Base-by-base conservation (phyloP, 2,888 invertebrate genomes). In the Catonia carolina region DNA sequence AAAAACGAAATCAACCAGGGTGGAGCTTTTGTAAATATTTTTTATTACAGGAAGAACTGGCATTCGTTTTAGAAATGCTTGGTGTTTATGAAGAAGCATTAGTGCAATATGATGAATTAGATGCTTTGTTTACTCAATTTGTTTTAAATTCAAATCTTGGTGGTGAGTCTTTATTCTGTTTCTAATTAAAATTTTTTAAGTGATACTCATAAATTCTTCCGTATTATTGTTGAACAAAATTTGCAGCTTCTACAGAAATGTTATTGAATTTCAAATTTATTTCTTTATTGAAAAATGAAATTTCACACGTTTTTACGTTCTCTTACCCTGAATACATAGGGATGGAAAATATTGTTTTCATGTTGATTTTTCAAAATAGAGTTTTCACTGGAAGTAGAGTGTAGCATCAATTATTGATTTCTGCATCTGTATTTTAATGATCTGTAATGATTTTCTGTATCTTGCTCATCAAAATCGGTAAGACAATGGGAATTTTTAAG, bases 1-100 rank as follows among this genome's bases (percentile, higher is more conserved):
- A 97, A 71, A 85, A 85, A 68, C 77, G 97, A 55, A 96, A 90
- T 73, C 89, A 94, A 68, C 79, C 82, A 0, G 89, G 86, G 23
- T 97, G 97, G 97, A 89, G 89, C 72, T 97, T 96, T 76, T 89
- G 89, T 72, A 85, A 87, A 71, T 97, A 96, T 75, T 97, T 97
- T 76, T 80, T 92, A 65, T 78, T 96, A 64, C 91, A 92, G 80
- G 96, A 97, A 76, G 94, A 97, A 76, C 78, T 97, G 65, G 96
- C 95, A 58, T 89, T 96, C 74, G 90, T 93, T 62, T 80, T 94
- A 67, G 92, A 96, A 78, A 94, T 94, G 87, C 75, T 97, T 63
- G 92, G 92, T 56, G 77, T 97, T 62, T 86, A 89, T 69, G 93
- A 95, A 64, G 96, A 97, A 75, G 92, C 96, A 12, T 76, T 97